phyloP scores from a whole-genome alignment of 2,797 vertebrate genomes.

The Psittacula derbiana region DNA sequence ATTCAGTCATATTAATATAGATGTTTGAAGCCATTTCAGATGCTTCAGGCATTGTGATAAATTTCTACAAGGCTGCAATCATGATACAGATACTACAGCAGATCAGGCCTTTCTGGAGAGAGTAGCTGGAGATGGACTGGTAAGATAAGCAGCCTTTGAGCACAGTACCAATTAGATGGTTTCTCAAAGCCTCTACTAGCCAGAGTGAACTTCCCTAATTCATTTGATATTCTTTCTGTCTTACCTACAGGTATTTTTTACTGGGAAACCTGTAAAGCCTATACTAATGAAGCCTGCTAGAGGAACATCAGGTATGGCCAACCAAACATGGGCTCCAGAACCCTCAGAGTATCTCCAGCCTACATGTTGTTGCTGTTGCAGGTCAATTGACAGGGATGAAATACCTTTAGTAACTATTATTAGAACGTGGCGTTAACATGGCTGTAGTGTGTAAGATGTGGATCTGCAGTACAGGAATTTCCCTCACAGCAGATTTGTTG shows the following conservation, averaged over 20 bases:
- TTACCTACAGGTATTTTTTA: not conserved
- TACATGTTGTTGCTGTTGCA: not conserved
- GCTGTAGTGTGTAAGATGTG: not conserved
- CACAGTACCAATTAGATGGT: too few relatives aligned
- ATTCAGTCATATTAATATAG: not conserved
- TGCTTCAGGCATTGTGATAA: not conserved
- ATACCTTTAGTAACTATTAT: not conserved
- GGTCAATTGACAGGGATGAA: not conserved
- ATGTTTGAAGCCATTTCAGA: not conserved
- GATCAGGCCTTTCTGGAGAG: not conserved
- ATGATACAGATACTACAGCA: not conserved
- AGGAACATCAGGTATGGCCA: not conserved
- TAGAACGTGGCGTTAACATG: not conserved
- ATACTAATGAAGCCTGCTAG: not conserved
- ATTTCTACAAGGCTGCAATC: not conserved
- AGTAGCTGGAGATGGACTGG: not conserved
- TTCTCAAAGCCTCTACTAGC: not conserved
- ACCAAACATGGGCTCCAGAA: not conserved
- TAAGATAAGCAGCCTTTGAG: not conserved
- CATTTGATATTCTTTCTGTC: not conserved
- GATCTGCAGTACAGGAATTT: not conserved
- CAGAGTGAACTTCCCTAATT: not conserved
- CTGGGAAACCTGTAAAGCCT: not conserved
- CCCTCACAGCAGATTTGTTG: not conserved
- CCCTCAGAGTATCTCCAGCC: not conserved